Evolutionary conservation across 2,113 vertebrate genomes (phyloP), one percentile per base, ranked within the genome.

Genomic region (Notarius quadriscutis): DNA sequence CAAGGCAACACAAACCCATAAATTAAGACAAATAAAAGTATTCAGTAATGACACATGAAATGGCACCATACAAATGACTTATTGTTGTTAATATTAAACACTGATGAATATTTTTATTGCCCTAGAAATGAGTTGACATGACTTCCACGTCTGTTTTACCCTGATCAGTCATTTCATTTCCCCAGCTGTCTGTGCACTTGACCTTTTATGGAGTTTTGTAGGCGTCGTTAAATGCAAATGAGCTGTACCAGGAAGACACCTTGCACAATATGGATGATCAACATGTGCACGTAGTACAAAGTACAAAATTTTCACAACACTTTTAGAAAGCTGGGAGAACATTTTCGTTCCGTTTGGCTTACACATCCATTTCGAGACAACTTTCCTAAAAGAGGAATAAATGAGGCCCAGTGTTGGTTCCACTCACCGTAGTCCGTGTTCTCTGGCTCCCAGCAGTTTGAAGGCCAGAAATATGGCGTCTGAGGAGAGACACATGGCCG

Each of bases 401-500:
- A 12, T 22, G 9, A 50, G 18, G 7, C 2, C 17, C 1, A 48
- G 8, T 22, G 30, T 74, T 41, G 9, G 8, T 48, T 20, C 9
- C 17, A 95, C 96, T 96, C 90, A 99, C 98, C 98, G 91, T 99
- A 99, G 93, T 99, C 98, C 92, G 97, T 99, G 92, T 99, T 98
- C 96, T 99, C 98, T 62, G 98, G 97, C 94, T 99, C 98, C 98
- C 98, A 99, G 94, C 97, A 99, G 93, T 99, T 99, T 91, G 97
- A 99, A 90, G 98, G 97, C 97, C 98, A 99, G 96, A 99, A 99
- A 93, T 99, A 99, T 80, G 98, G 98, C 90, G 98, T 99, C 98
- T 99, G 93, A 89, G 89, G 92, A 90, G 92, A 93, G 85, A 58
- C 69, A 86, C 60, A 79, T 62, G 53, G 2, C 18, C 63, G 4